These are phyloP conservation scores for Ammodytes dubius DNA, from an alignment of 2,113 vertebrate species.

Conservation along the genomic window DNA sequence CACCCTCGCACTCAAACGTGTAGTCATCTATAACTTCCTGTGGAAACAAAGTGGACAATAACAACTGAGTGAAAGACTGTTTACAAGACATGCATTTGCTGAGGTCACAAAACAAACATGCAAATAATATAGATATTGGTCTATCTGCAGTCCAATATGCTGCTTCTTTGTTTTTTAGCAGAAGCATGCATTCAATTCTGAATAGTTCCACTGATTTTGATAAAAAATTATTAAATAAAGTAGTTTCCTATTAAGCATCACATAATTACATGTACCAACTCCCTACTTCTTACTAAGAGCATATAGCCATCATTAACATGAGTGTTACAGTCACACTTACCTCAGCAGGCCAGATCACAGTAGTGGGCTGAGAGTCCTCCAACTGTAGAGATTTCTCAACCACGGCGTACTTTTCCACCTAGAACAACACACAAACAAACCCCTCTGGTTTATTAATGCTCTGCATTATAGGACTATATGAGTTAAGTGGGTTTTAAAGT, in stretches of 20 bases:
- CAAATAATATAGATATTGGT: no score
- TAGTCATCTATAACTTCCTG: slow-evolving; percentile 97
- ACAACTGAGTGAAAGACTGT: background rate
- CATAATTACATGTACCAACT: background rate
- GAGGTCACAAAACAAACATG: no score
- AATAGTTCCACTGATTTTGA: background rate
- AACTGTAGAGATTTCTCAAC: slow-evolving; percentile 94
- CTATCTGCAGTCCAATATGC: background rate
- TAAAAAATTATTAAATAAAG: no score
- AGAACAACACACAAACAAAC: slow-evolving; percentile 56
- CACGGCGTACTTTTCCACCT: slow-evolving; percentile 99
- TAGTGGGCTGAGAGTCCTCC: slow-evolving; percentile 91
- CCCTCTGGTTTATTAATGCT: background rate
- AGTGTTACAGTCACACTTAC: slow-evolving; percentile 80
- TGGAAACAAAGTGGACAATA: slow-evolving; percentile 26
- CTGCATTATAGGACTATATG: background rate
- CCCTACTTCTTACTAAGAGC: slow-evolving; percentile 4
- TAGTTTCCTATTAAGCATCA: background rate
- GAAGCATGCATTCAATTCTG: slow-evolving; percentile 1
- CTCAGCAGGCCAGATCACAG: slow-evolving; percentile 94
- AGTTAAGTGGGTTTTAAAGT: slow-evolving; percentile 6
- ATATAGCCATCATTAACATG: slow-evolving; percentile 33
- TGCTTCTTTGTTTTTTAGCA: background rate
- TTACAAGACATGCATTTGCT: background rate
- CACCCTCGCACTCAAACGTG: slow-evolving; percentile 95